Evolutionary conservation across 2,113 vertebrate genomes (phyloP), one percentile per base, ranked within the genome.

Genomic region (Bufo gargarizans): DNA sequence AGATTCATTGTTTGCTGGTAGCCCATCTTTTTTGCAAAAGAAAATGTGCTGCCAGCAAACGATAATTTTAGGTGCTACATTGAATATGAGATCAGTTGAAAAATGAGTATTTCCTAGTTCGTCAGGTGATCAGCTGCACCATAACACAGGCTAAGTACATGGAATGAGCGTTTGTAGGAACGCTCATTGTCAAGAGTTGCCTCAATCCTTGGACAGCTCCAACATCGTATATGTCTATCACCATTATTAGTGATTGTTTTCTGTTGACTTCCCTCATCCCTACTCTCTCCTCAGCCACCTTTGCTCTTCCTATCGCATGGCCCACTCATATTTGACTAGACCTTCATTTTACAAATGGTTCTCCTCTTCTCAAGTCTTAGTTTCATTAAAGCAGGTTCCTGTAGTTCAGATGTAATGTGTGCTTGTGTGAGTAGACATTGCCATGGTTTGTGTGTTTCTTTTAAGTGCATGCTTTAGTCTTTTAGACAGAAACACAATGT

Each of bases 381-480:
- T 76, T 76, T 47, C 45, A 49, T 45, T 2, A 49, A 56, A 11
- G 12, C 3, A 8, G n/a, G n/a, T 79, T 22, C 14, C n/a, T 81
- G 33, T 81, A 11, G n/a, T 84, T 69, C 20, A 71, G 82, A 22
- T 14, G 19, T 69, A 69, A 83, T 69, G 20, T 45, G n/a, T 69
- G n/a, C 55, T 53, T 81, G 47, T 71, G n/a, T 33, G 65, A 33
- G 19, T 50, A 50, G 20, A 22, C 63, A 53, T 69, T n/a, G 14
- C 69, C 69, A 84, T 53, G 65, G 50, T 53, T 69, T 83, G 61
- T 84, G 49, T 84, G 63, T 83, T 53, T 53, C 12, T 84, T 84
- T 67, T 71, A 84, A 84, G 65, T 84, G 49, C 82, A 71, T 84
- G 50, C 67, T 84, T 84, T n/a, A 84, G 82, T 69, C 82, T 84